Percentiles rank a stretch among this genome's conserved stretches.
These are phyloP conservation scores for Chiloscyllium punctatum DNA, from an alignment of 2,797 vertebrate genomes.

Conservation along the genomic window DNA sequence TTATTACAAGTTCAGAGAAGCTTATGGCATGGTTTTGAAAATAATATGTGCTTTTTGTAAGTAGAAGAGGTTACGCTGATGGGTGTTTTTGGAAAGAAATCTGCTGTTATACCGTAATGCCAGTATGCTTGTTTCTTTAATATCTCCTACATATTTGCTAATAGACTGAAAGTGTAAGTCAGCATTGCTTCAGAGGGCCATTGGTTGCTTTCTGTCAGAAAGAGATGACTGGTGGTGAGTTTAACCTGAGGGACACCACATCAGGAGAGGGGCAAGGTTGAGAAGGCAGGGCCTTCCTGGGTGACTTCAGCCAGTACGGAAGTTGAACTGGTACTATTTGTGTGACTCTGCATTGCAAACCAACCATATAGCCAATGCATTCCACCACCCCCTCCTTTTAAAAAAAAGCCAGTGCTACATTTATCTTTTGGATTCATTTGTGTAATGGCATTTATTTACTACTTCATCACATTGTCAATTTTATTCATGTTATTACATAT, in stretches of 20 bases:
- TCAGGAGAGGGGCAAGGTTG: too few species aligned
- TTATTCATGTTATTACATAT: neutral
- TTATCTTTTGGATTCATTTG: neutral
- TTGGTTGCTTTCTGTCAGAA: too few species aligned
- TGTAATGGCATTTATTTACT: neutral
- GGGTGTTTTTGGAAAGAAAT: neutral
- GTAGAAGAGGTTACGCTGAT: neutral
- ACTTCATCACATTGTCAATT: neutral
- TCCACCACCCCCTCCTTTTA: too few species aligned
- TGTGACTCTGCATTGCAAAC: too few species aligned
- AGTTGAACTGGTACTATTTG: too few species aligned
- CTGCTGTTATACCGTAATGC: neutral
- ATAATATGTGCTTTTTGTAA: neutral
- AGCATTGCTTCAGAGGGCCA: too few species aligned
- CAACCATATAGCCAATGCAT: too few species aligned
- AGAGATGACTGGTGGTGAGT: too few species aligned
- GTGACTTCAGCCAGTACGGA: too few species aligned
- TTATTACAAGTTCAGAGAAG: neutral
- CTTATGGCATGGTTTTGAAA: neutral
- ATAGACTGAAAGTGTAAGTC: neutral
- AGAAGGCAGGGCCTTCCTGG: too few species aligned
- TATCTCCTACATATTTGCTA: neutral
- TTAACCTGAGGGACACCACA: too few species aligned
- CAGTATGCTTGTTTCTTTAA: neutral
- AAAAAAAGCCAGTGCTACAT: neutral